These are phyloP conservation scores for Antheraea mylitta DNA, from an alignment of 1,140 invertebrate species.

Conservation along the genomic window DNA sequence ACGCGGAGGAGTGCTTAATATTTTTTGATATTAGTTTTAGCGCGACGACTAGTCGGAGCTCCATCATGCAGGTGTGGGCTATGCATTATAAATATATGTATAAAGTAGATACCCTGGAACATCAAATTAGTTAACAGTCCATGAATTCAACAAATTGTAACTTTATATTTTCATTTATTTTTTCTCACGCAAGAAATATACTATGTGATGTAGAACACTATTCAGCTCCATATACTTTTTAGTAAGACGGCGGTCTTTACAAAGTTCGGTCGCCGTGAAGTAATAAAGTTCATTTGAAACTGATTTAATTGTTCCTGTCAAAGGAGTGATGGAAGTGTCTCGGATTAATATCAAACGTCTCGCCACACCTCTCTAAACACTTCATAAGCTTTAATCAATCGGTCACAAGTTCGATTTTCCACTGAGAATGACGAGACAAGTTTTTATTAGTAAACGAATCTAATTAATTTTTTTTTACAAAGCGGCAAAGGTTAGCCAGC, in stretches of 20 bases:
- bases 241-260: background rate
- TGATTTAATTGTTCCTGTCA: slow-evolving; percentile 3
- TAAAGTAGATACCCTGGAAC: too few species aligned
- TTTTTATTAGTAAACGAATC: background rate
- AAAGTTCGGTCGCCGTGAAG: background rate
- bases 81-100: too few species aligned
- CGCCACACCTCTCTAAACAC: background rate
- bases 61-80: too few species aligned
- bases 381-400: background rate
- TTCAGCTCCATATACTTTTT: too few species aligned
- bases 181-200: too few species aligned
- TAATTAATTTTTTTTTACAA: slow-evolving; percentile 2
- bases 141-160: too few species aligned
- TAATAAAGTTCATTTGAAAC: background rate
- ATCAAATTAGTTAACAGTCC: too few species aligned
- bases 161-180: too few species aligned
- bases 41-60: too few species aligned
- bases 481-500: background rate
- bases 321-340: background rate
- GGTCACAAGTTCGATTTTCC: background rate
- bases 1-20: too few species aligned
- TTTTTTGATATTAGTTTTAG: too few species aligned
- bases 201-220: too few species aligned
- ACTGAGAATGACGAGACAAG: background rate
- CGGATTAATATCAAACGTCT: background rate